These are phyloP conservation scores for Trachelus troglodyta DNA, from an alignment of 2,888 invertebrate genomes.

Conservation along the genomic window DNA sequence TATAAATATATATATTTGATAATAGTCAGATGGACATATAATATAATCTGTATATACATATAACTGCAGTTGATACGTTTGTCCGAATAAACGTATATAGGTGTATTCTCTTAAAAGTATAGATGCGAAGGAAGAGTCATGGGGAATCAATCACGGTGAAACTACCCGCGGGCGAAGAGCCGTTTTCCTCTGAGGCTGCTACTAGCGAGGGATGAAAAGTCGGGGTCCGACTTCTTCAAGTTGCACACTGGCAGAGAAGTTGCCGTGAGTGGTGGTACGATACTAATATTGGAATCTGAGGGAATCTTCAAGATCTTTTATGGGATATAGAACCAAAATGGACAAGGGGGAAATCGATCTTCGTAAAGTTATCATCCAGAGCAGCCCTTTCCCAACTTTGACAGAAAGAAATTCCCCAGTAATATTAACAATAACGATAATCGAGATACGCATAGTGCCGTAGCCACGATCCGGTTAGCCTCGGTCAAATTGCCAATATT, in stretches of 20 bases:
- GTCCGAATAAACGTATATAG: neutral
- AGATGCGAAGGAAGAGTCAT: neutral
- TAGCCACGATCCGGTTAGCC: conserved; percentile 48
- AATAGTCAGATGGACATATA: neutral
- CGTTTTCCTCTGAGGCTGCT: neutral
- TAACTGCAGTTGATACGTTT: neutral
- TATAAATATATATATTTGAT: no score
- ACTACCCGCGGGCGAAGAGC: neutral
- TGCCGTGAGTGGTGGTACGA: neutral
- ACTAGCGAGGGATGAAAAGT: neutral
- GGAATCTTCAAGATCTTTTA: neutral
- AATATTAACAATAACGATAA: conserved; percentile 39
- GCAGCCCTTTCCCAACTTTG: neutral
- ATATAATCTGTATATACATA: no score
- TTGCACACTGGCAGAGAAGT: neutral
- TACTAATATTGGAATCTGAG: neutral
- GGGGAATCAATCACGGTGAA: neutral
- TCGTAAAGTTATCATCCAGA: neutral
- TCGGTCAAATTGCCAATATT: conserved; percentile 54
- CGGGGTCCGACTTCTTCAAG: neutral
- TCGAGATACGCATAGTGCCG: conserved; percentile 38
- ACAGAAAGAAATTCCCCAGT: conserved; percentile 8
- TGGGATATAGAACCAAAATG: neutral
- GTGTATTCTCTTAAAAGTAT: neutral
- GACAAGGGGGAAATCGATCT: neutral